Conservation (phyloP, 2,888 invertebrate species). For the Cantharis nigra region DNA sequence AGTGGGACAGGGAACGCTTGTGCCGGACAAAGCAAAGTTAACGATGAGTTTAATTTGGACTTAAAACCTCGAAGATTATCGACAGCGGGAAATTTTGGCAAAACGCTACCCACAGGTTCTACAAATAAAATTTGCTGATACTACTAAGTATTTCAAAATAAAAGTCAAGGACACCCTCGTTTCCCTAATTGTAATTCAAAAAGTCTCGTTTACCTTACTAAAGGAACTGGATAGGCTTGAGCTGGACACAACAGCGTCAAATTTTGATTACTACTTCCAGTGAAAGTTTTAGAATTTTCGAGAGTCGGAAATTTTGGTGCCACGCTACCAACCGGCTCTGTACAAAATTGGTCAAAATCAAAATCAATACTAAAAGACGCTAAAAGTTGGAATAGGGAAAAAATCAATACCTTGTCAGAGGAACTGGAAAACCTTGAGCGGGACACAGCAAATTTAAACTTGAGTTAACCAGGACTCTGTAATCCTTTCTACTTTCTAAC, state of each 20-base stretch:
- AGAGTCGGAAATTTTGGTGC: conserved; percentile 64
- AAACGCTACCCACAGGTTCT: conserved; percentile 60
- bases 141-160: not conserved
- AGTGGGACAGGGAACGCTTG: conserved; percentile 72
- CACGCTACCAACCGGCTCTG: conserved; percentile 62
- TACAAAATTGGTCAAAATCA: not conserved
- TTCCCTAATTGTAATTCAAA: not conserved
- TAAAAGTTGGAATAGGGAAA: conserved; percentile 51
- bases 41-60: conserved; percentile 39
- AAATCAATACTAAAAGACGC: conserved; percentile 27
- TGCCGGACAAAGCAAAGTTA: conserved; percentile 66
- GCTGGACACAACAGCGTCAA: conserved; percentile 66
- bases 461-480: conserved; percentile 59
- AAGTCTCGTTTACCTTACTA: conserved; percentile 65
- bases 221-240: conserved; percentile 73
- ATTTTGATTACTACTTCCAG: conserved; percentile 24
- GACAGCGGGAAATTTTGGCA: conserved; percentile 55
- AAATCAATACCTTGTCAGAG: conserved; percentile 58
- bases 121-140: conserved; percentile 24
- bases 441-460: conserved; percentile 66
- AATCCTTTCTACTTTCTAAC: conserved; percentile 65
- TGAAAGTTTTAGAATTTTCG: conserved; percentile 38
- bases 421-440: conserved; percentile 69
- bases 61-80: conserved; percentile 47
- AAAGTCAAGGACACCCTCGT: not conserved